phyloP scores from a whole-genome alignment of 2,113 vertebrate genomes.

The Lophius piscatorius region DNA sequence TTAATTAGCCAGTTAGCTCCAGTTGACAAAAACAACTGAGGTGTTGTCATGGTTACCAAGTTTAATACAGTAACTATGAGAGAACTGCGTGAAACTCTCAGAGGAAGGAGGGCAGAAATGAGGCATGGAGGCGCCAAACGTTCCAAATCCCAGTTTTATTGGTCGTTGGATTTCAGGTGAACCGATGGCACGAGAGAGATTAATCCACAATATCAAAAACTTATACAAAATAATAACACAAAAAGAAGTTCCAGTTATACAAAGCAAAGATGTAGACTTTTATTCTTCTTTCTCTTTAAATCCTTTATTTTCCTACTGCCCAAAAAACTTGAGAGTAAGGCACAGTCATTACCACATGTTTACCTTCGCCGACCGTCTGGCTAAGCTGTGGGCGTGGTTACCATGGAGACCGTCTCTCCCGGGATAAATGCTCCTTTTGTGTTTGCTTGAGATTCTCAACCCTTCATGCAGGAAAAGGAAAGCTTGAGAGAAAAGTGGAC shows the following conservation, averaged over 20 bases:
- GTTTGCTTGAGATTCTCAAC: constrained; percentile 40
- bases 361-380: constrained; percentile 61
- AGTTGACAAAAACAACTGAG: not conserved
- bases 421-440: constrained; percentile 31
- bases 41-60: no score
- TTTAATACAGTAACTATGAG: no score
- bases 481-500: constrained; percentile 8
- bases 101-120: not conserved
- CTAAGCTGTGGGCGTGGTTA: constrained; percentile 36
- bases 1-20: not conserved
- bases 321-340: constrained; percentile 74
- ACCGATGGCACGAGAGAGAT: constrained; percentile 95
- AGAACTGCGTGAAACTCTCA: no score
- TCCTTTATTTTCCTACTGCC: constrained; percentile 56
- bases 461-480: constrained; percentile 28
- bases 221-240: constrained; percentile 80
- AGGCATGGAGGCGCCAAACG: not conserved
- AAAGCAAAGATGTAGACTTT: constrained; percentile 79
- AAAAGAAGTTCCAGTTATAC: constrained; percentile 81
- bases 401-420: constrained; percentile 26
- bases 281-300: constrained; percentile 29
- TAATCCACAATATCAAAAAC: constrained; percentile 84
- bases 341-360: constrained; percentile 82
- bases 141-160: constrained; percentile 89
- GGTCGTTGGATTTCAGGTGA: constrained; percentile 88